Percentiles rank a stretch among this genome's conserved stretches.
Conservation (phyloP, 2,113 vertebrate genomes). For the Actinemys pallida region DNA sequence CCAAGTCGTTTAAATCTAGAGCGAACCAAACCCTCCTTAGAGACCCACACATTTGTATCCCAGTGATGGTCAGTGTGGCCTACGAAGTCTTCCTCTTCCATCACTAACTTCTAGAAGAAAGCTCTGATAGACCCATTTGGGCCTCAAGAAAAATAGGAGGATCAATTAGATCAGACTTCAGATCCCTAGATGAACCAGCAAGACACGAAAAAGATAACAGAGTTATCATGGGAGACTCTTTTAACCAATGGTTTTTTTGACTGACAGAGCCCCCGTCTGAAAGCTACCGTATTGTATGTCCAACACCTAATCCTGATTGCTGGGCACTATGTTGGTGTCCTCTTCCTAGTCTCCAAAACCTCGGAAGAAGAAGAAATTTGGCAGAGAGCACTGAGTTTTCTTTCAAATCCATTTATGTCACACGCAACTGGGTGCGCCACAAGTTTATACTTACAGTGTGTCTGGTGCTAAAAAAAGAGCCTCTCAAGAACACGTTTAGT, state of each 20-base stretch:
- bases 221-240: fast-evolving
- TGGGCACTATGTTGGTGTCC: not conserved
- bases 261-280: fast-evolving
- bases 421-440: not conserved
- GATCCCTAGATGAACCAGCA: not conserved
- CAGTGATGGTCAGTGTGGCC: not conserved
- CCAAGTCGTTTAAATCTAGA: not conserved
- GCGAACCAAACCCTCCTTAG: not conserved
- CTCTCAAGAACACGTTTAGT: not conserved
- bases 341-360: not conserved
- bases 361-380: not conserved
- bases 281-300: fast-evolving
- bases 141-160: not conserved
- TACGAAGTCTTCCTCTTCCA: not conserved
- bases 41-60: not conserved
- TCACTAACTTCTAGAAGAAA: not conserved
- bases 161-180: fast-evolving
- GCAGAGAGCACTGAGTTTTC: not conserved
- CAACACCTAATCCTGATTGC: not conserved
- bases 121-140: not conserved
- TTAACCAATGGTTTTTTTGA: fast-evolving
- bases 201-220: not conserved
- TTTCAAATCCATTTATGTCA: fast-evolving
- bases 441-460: fast-evolving
- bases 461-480: not conserved